Conservation (phyloP, 1,140 invertebrate genomes). For the Manduca sexta region DNA sequence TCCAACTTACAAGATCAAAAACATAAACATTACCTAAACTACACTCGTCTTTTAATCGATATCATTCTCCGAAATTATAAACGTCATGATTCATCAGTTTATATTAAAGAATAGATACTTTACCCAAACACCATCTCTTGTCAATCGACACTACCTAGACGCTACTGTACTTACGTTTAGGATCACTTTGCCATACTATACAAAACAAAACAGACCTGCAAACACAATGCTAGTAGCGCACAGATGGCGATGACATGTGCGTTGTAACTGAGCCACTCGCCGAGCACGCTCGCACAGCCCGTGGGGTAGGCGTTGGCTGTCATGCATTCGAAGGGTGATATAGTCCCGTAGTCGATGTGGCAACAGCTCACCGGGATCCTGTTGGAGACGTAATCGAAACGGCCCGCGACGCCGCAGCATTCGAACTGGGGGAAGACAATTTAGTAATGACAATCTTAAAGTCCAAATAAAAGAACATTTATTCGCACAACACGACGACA, state of each 20-base stretch:
- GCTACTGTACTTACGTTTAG: background rate
- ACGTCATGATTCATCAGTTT: too few species aligned
- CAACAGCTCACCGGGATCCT: constrained; percentile 70
- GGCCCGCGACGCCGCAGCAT: constrained; percentile 76
- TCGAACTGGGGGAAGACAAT: constrained; percentile 60
- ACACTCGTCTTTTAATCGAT: too few species aligned
- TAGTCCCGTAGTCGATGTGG: constrained; percentile 50
- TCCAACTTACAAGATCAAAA: too few species aligned
- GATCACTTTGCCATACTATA: too few species aligned
- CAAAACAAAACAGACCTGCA: constrained; percentile 40
- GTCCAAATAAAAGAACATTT: too few species aligned
- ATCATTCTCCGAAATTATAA: too few species aligned
- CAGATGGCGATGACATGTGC: constrained; percentile 33
- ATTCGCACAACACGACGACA: too few species aligned
- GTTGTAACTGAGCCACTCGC: constrained; percentile 46
- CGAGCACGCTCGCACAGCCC: constrained; percentile 38
- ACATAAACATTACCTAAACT: too few species aligned
- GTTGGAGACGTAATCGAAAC: constrained; percentile 53
- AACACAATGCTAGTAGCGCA: constrained; percentile 30
- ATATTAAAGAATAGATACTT: too few species aligned
- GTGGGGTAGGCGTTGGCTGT: constrained; percentile 26
- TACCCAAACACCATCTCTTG: background rate
- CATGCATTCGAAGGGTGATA: constrained; percentile 49
- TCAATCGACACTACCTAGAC: background rate
- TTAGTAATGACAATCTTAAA: background rate